Evolutionary conservation across 2,113 vertebrate genomes (phyloP).

Genomic region (Psilopogon haemacephalus): DNA sequence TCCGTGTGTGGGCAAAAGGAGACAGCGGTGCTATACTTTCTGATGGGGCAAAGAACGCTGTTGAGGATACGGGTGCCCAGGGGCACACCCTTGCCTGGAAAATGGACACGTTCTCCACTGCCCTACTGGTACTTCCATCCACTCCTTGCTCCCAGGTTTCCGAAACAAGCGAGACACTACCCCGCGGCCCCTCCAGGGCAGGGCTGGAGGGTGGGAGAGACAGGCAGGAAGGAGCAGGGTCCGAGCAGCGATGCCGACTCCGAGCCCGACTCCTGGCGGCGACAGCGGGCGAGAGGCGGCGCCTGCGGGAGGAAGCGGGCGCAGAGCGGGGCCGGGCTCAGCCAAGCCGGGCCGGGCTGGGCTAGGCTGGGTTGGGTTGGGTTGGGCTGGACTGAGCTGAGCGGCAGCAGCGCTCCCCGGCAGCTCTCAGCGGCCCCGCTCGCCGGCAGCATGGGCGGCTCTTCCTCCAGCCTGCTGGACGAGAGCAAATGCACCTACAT

Average conservation of each 20-base stretch:
- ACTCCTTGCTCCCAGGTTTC: background rate
- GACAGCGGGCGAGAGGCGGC: background rate
- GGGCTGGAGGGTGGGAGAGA: too few relatives aligned
- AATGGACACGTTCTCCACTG: background rate
- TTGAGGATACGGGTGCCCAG: accelerated
- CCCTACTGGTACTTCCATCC: background rate
- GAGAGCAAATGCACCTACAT: constrained; percentile 84
- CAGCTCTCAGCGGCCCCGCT: background rate
- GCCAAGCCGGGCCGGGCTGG: background rate
- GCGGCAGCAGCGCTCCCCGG: background rate
- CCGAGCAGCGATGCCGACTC: background rate
- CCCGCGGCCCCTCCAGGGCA: background rate
- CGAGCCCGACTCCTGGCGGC: background rate
- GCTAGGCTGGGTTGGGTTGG: background rate
- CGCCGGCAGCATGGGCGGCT: constrained; percentile 80
- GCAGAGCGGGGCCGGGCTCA: background rate
- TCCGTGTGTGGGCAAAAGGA: background rate
- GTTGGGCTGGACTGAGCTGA: background rate
- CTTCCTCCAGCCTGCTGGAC: constrained; percentile 85
- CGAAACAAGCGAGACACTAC: too few relatives aligned
- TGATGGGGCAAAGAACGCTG: accelerated
- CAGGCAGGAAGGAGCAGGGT: background rate
- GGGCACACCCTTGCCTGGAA: background rate
- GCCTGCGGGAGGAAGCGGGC: background rate
- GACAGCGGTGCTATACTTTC: background rate